Conservation (phyloP, 92 coral and sea anemone genomes). For the Chrysogorgia sp. region DNA sequence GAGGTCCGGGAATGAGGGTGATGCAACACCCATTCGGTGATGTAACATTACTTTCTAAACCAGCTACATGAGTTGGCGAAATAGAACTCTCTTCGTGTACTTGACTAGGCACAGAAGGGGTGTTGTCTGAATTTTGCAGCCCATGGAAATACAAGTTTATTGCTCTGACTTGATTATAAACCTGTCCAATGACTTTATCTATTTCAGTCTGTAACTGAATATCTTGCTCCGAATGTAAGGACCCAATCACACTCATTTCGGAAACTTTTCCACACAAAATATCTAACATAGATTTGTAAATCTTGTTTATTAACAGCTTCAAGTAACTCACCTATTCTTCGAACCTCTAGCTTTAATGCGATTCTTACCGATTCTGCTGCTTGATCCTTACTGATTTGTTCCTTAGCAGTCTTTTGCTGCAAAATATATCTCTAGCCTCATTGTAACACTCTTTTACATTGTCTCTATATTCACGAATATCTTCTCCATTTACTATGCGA, state of each 20-base stretch:
- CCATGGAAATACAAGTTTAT: neutral
- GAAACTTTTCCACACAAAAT: too few relatives aligned
- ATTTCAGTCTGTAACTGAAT: neutral
- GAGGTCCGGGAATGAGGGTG: too few relatives aligned
- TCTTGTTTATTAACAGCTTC: neutral
- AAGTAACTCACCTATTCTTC: too few relatives aligned
- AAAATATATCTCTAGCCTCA: constrained; percentile 55
- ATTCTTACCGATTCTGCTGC: neutral
- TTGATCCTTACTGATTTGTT: neutral
- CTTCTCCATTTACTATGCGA: too few relatives aligned
- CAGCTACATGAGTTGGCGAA: too few relatives aligned
- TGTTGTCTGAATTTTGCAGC: too few relatives aligned
- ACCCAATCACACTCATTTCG: too few relatives aligned
- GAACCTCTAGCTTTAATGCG: constrained; percentile 2
- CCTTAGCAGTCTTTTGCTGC: constrained; percentile 3
- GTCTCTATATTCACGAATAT: too few relatives aligned
- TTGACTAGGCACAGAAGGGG: too few relatives aligned
- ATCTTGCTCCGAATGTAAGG: constrained; percentile 6
- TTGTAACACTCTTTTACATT: constrained; percentile 35
- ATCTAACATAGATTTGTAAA: constrained; percentile 8
- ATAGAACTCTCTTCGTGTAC: too few relatives aligned
- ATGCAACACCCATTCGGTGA: neutral
- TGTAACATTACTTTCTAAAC: too few relatives aligned
- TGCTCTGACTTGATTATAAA: neutral
- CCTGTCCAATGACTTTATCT: neutral